Evolutionary conservation across 2,113 vertebrate species (phyloP).

Genomic region (Ardeotis arabs): DNA sequence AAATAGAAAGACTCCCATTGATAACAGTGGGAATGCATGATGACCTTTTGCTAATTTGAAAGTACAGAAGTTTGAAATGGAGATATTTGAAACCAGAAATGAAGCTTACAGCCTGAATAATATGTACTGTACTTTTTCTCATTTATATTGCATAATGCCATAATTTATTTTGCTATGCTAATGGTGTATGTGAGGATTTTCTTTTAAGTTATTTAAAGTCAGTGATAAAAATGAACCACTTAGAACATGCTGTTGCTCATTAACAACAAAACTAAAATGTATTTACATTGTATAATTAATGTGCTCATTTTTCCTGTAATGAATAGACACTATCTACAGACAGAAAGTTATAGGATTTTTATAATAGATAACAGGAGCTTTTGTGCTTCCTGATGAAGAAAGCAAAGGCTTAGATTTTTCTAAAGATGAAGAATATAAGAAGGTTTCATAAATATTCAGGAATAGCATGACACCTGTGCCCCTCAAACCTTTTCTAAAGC

Average conservation of each 20-base stretch:
- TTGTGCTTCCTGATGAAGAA: background rate
- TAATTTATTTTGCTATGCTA: background rate
- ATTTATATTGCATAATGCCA: background rate
- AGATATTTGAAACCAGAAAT: background rate
- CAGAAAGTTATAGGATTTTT: background rate
- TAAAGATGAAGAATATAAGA: background rate
- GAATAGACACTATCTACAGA: background rate
- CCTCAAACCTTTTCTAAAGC: background rate
- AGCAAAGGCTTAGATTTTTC: background rate
- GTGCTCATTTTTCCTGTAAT: background rate
- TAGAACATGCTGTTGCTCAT: background rate
- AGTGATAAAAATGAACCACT: background rate
- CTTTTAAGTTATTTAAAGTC: slow-evolving; percentile 11
- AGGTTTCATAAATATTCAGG: background rate
- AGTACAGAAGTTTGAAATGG: background rate
- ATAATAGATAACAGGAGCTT: background rate
- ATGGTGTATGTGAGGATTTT: background rate
- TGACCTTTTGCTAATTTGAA: slow-evolving; percentile 29
- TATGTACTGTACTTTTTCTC: background rate
- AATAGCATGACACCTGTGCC: background rate
- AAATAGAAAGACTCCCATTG: slow-evolving; percentile 15
- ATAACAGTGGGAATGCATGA: background rate
- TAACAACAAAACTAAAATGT: background rate
- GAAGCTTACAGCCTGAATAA: background rate
- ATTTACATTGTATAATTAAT: background rate